A percentile compares a stretch with the other conserved stretches of the same genome.
Conservation (phyloP, 2,888 invertebrate genomes). For the Aphidius colemani region DNA sequence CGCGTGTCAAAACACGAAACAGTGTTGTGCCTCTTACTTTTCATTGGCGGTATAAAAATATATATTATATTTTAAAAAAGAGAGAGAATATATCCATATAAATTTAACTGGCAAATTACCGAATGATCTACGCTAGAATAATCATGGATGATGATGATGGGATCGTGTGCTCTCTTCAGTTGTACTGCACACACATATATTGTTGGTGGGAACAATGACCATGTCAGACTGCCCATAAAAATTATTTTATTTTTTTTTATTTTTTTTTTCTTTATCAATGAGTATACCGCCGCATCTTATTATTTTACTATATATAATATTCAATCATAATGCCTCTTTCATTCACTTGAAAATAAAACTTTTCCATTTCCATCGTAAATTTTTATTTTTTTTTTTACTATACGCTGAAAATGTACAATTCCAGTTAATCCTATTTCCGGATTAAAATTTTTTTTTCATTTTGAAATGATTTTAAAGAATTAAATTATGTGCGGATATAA, state of each 20-base stretch:
- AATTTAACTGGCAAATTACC: slow-evolving; percentile 48
- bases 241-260: neutral
- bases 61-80: neutral
- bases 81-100: too few relatives aligned
- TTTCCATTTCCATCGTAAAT: slow-evolving; percentile 1
- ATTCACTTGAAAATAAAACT: neutral
- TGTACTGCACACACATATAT: slow-evolving; percentile 26
- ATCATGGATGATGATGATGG: slow-evolving; percentile 33
- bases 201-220: slow-evolving; percentile 44
- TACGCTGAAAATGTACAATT: neutral
- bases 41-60: slow-evolving; percentile 25
- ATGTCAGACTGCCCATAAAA: slow-evolving; percentile 23
- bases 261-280: slow-evolving; percentile 35
- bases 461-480: too few relatives aligned
- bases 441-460: neutral
- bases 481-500: too few relatives aligned
- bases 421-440: neutral
- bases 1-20: slow-evolving; percentile 57
- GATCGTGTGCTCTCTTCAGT: slow-evolving; percentile 38
- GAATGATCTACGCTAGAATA: slow-evolving; percentile 50
- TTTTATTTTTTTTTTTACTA: neutral
- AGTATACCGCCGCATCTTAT: slow-evolving; percentile 18
- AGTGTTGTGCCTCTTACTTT: slow-evolving; percentile 16
- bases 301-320: slow-evolving; percentile 18
- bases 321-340: slow-evolving; percentile 19